phyloP scores from a whole-genome alignment of 2,113 vertebrate genomes.

The Sturnira hondurensis region DNA sequence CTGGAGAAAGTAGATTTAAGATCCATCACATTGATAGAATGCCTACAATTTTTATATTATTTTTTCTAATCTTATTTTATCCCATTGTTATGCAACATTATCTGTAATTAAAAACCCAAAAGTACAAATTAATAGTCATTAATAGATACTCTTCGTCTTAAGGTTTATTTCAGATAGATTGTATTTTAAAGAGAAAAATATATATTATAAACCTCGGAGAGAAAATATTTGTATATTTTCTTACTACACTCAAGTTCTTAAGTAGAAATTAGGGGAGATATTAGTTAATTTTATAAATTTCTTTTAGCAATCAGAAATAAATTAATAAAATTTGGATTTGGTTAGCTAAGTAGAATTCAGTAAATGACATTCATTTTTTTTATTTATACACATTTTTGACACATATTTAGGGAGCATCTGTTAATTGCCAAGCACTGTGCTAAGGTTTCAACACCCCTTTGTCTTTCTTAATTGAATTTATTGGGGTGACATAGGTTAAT shows the following conservation, averaged over 20 bases:
- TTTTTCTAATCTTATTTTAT: background rate
- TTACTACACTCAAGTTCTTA: background rate
- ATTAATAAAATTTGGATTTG: background rate
- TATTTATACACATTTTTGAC: background rate
- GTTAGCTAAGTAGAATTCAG: background rate
- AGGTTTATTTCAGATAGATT: background rate
- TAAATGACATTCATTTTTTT: background rate
- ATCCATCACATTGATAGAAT: background rate
- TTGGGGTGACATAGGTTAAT: too few species aligned
- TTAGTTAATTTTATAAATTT: background rate
- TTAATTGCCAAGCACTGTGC: background rate
- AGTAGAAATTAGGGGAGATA: background rate
- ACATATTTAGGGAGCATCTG: background rate
- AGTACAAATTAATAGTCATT: background rate
- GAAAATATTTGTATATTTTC: background rate
- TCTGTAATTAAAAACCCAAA: background rate
- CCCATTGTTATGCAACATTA: background rate
- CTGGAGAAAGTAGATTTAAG: background rate
- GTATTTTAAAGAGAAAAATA: too few species aligned
- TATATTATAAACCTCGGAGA: background rate
- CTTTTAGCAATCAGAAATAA: background rate
- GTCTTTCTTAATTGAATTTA: background rate
- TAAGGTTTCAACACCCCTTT: background rate
- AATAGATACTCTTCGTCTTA: background rate
- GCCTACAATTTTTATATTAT: background rate